Evolutionary conservation across 35 echinoderm and acorn worm species (phyloP), one percentile per base, ranked within the genome.

Genomic region (Nesometra sesokonis): DNA sequence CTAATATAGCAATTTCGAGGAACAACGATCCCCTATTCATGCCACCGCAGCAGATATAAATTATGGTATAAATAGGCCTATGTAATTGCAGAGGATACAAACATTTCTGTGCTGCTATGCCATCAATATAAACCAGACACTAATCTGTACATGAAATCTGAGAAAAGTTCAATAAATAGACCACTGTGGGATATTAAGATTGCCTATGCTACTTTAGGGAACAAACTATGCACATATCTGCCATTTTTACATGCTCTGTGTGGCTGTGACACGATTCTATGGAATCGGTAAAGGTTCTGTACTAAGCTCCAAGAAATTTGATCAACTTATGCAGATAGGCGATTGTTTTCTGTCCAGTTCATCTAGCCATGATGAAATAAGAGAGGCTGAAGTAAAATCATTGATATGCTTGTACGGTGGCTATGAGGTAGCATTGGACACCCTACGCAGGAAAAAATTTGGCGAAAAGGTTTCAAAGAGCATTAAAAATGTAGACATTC

Each of bases 331-430:
- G 0, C 78, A 30, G 38, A 78, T 57, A 79, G 33, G 33, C 78
- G 29, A 87, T 87, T 35, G 33, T 30, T 11, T 87, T 87, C 76
- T 78, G 86, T 87, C 86, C 23, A 79, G 86, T 87, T 87, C 86
- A 35, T 13, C 86, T 81, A 88, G 13, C 35, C 78, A 81, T 80
- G 86, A 34, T 35, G 77, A 87, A 33, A 80, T 87, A 35, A 79
- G 86, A 79, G 67, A 87, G 77, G 86, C 86, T 78, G 76, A 67
- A 37, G 77, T 76, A 32, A 80, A 37, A 87, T 32, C 76, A 78
- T 87, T 87, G 77, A 33, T 87, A 87, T 87, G 86, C 35, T 13
- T 87, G 86, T 87, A 87, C 35, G 86, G 76, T 43, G 86, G 76
- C 36, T n/a, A n/a, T 21, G 34, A 79, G 34, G 34, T 34, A 35